phyloP scores from a whole-genome alignment of 1,140 invertebrate species.

The Nephotettix cincticeps region DNA sequence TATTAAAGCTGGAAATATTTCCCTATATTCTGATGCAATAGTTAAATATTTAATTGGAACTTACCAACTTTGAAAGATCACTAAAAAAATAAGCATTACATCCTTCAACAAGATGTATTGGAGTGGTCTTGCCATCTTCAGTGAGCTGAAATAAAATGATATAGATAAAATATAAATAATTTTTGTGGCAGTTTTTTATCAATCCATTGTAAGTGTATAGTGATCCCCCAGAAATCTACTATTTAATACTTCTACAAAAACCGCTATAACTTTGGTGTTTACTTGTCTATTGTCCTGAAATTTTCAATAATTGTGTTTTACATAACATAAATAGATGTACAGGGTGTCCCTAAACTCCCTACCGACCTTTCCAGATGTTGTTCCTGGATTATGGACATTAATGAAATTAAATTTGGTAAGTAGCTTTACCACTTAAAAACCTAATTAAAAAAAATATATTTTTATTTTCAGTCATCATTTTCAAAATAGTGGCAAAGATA shows the following conservation, averaged over 20 bases:
- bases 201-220: background rate
- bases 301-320: no score
- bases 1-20: no score
- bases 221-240: background rate
- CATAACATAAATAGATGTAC: no score
- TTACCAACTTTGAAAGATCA: background rate
- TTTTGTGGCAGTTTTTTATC: background rate
- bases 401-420: no score
- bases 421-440: no score
- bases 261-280: background rate
- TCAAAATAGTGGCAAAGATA: no score
- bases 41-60: no score
- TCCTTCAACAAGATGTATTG: slow-evolving; percentile 7
- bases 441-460: no score
- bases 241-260: background rate
- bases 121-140: background rate
- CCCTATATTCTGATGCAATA: no score
- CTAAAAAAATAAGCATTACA: slow-evolving; percentile 15
- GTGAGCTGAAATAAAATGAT: background rate
- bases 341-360: background rate
- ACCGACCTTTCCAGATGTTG: no score
- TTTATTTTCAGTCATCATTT: no score
- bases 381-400: no score
- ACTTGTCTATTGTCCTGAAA: background rate
- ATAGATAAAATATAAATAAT: background rate